Base-by-base conservation (phyloP, 1,140 invertebrate species). In the Nomia melanderi region DNA sequence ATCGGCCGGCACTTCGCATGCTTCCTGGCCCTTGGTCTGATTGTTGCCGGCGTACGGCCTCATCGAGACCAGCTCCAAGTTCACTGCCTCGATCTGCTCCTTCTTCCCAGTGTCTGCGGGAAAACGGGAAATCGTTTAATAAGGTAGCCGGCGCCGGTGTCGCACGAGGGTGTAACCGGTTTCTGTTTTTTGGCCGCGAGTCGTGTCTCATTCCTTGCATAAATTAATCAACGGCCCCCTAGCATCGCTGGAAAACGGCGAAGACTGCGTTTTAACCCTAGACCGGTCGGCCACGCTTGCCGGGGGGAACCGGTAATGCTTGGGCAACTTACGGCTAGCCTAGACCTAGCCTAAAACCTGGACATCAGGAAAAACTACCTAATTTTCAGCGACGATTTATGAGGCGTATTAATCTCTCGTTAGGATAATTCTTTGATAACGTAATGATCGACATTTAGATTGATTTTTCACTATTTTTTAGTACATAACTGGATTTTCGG, bases 61-160 rank as follows among this genome's bases (percentile, higher is more conserved):
- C 92, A 96, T 93, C 82, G 96, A 96, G 56, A 96, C 95, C 77
- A 96, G 92, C 91, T 97, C 96, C 77, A 96, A 90, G 89, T 97
- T 97, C 36, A 97, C 95, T 31, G 96, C 96, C 92, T 96, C 96
- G 57, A 93, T 92, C 77, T 93, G 89, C 76, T 92, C 91, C 78
- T 93, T 92, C 73, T 93, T 93, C 67, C 90, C 88, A 1, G 84
- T 80, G 36, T 91, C 90, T 91, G 50, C 1, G 54, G 20, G 20
- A 20, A 85, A 70, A 78, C 69, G 50, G 56, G 70, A 74, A 81
- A 78, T 62, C 25, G 12, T 64, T 79, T 79, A 79, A 53, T 33
- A 29, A 36, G n/a, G 6, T 17, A 27, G 20, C 36, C 50, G 39
- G 63, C 44, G 62, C 36, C 23, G 57, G 11, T 2, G 1, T 5